These are phyloP conservation scores for Littorina saxatilis DNA, from an alignment of 1,140 invertebrate genomes.

Conservation along the genomic window DNA sequence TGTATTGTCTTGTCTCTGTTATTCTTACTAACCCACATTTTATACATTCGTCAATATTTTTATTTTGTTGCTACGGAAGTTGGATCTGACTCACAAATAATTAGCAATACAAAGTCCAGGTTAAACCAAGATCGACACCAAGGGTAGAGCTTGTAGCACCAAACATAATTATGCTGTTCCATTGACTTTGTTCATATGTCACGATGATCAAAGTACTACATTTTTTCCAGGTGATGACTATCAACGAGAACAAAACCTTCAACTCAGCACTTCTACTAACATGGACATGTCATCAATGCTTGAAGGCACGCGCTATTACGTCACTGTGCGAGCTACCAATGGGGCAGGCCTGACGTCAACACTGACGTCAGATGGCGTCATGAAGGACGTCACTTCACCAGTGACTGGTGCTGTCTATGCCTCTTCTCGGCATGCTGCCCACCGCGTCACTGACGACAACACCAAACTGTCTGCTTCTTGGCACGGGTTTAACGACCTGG, in stretches of 20 bases:
- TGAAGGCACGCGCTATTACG: conserved; percentile 46
- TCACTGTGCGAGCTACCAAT: conserved; percentile 48
- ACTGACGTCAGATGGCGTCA: conserved; percentile 50
- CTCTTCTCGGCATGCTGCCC: conserved; percentile 33
- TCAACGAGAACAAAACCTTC: conserved; percentile 8
- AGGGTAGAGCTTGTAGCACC: too few relatives aligned
- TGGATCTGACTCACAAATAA: too few relatives aligned
- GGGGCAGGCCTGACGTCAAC: conserved; percentile 41
- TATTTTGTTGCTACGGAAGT: too few relatives aligned
- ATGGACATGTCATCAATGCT: conserved; percentile 14
- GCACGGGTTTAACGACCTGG: conserved; percentile 51
- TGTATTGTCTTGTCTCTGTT: too few relatives aligned
- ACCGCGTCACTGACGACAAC: conserved; percentile 10
- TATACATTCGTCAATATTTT: too few relatives aligned
- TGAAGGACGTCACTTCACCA: conserved; percentile 46
- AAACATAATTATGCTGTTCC: too few relatives aligned
- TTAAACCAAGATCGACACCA: too few relatives aligned
- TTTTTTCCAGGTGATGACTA: too few relatives aligned
- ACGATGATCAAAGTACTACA: too few relatives aligned
- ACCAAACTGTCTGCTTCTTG: conserved; percentile 46
- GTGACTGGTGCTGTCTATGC: conserved; percentile 48
- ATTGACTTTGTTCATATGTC: too few relatives aligned
- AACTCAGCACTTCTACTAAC: conserved; percentile 23
- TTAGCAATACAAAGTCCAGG: too few relatives aligned
- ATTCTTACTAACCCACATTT: too few relatives aligned